phyloP scores from a whole-genome alignment of 2,797 vertebrate genomes.

The Adrianichthys oophorus region DNA sequence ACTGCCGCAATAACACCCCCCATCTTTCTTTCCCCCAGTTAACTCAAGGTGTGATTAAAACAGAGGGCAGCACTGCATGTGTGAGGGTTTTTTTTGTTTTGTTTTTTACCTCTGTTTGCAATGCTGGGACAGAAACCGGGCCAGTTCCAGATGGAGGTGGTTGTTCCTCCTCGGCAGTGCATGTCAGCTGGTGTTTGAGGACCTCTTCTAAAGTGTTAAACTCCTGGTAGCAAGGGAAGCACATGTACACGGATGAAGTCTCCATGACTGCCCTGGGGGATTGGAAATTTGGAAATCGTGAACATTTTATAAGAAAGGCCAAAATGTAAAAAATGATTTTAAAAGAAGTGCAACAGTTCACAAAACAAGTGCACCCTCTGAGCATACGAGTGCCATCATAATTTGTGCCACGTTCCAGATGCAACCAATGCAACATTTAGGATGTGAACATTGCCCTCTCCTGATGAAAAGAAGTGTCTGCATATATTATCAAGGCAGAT shows the following conservation, averaged over 20 bases:
- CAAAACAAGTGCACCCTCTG: slow-evolving; percentile 33
- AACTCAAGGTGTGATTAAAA: slow-evolving; percentile 12
- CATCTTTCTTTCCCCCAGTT: background rate
- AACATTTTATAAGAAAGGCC: slow-evolving; percentile 39
- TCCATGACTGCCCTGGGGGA: slow-evolving; percentile 70
- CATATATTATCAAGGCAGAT: slow-evolving; percentile 59
- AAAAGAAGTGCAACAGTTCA: slow-evolving; percentile 46
- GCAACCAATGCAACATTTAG: slow-evolving; percentile 27
- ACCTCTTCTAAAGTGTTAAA: slow-evolving; percentile 83
- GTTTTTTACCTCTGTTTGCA: slow-evolving; percentile 59
- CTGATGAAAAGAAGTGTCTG: slow-evolving; percentile 64
- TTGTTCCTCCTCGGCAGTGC: slow-evolving; percentile 73
- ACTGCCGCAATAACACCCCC: slow-evolving; percentile 2
- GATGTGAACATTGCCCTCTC: slow-evolving; percentile 75
- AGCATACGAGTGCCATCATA: slow-evolving; percentile 39
- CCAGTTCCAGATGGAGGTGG: slow-evolving; percentile 42
- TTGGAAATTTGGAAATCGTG: slow-evolving; percentile 39
- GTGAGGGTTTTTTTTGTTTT: slow-evolving; percentile 4
- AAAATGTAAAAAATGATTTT: slow-evolving; percentile 40
- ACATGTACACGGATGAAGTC: slow-evolving; percentile 82
- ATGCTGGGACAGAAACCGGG: slow-evolving; percentile 39
- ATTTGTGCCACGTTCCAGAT: slow-evolving; percentile 38
- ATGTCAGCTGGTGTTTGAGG: slow-evolving; percentile 81
- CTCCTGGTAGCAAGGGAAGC: slow-evolving; percentile 85
- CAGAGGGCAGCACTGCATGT: background rate